Evolutionary conservation across 2,888 invertebrate genomes (phyloP).

Genomic region (Aphrophora alni): DNA sequence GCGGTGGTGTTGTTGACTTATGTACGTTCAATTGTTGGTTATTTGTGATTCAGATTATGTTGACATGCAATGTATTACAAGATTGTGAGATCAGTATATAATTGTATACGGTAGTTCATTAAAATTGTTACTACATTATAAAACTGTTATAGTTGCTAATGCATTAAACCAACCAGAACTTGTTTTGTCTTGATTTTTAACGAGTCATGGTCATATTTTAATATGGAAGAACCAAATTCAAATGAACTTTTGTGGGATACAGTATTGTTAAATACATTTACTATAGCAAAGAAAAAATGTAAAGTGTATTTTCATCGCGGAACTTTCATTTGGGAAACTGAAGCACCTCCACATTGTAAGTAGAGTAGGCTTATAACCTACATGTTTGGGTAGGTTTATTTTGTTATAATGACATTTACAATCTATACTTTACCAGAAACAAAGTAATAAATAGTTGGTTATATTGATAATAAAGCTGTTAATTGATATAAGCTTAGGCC

Average conservation of each 20-base stretch:
- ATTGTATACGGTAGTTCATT: not conserved
- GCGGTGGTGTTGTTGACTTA: not conserved
- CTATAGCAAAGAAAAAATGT: conserved; percentile 66
- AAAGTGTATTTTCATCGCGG: conserved; percentile 68
- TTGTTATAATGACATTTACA: too few species aligned
- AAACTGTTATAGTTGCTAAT: not conserved
- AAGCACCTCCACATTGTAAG: conserved; percentile 64
- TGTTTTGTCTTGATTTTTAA: not conserved
- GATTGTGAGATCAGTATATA: not conserved
- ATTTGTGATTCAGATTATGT: not conserved
- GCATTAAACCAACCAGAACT: not conserved
- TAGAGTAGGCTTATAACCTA: conserved; percentile 52
- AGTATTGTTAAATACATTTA: conserved; percentile 63
- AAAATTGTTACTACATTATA: not conserved
- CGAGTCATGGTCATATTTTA: not conserved
- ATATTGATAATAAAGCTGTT: too few species aligned
- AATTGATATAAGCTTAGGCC: too few species aligned
- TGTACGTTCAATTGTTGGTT: not conserved
- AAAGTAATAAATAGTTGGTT: too few species aligned
- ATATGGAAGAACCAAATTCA: not conserved
- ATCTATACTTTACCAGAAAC: too few species aligned
- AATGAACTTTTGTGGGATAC: conserved; percentile 50
- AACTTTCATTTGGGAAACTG: conserved; percentile 69
- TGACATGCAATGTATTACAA: not conserved
- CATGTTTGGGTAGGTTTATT: too few species aligned